These are phyloP conservation scores for Circaetus gallicus DNA, from an alignment of 2,113 vertebrate species.

Conservation along the genomic window DNA sequence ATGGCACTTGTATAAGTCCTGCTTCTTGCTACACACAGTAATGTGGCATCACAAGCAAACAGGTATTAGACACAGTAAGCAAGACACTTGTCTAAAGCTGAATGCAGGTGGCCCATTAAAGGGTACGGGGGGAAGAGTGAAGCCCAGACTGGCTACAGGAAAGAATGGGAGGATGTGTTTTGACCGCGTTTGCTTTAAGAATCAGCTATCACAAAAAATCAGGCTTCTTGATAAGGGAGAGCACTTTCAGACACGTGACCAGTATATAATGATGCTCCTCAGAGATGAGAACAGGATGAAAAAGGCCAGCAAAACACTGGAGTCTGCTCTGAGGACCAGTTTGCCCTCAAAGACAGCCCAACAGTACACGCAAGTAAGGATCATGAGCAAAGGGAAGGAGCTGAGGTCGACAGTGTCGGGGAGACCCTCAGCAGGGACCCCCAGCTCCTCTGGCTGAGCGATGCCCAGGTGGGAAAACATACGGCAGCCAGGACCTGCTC, in stretches of 20 bases:
- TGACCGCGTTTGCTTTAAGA: neutral
- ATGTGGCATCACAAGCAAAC: neutral
- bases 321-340: neutral
- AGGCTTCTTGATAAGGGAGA: neutral
- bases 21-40: neutral
- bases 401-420: neutral
- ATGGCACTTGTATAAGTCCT: neutral
- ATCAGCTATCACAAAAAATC: neutral
- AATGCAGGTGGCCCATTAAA: neutral
- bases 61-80: neutral
- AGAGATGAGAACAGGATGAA: neutral
- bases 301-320: neutral
- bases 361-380: rapidly evolving
- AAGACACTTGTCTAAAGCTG: neutral
- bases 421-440: neutral
- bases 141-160: neutral
- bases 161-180: neutral
- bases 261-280: neutral
- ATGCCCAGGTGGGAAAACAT: neutral
- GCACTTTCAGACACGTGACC: rapidly evolving
- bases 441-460: rapidly evolving
- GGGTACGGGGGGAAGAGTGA: neutral
- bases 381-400: neutral
- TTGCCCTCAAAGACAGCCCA: neutral
- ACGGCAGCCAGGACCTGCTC: neutral